Percentiles rank a stretch among this genome's conserved stretches.
These are phyloP conservation scores for Oryzias melastigma DNA, from an alignment of 2,113 vertebrate genomes.

Conservation along the genomic window DNA sequence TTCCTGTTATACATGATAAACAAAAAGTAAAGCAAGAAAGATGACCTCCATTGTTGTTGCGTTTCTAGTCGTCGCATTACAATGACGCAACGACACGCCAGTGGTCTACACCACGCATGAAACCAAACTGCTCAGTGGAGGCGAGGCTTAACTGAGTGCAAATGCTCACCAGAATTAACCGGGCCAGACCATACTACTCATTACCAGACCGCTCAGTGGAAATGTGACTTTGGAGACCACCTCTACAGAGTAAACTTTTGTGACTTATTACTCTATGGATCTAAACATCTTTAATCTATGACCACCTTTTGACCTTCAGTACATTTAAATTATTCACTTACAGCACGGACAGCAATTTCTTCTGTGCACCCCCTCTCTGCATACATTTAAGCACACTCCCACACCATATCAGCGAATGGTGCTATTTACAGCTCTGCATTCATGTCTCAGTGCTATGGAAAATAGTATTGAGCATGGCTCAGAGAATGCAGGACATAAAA, in stretches of 20 bases:
- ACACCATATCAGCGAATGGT: not conserved
- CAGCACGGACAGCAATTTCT: not conserved
- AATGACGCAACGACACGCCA: no score
- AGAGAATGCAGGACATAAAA: slow-evolving; percentile 4
- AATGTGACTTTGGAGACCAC: not conserved
- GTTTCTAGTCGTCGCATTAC: no score
- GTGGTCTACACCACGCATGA: no score
- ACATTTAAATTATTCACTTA: not conserved
- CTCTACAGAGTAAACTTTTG: not conserved
- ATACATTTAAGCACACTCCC: not conserved
- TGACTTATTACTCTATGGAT: not conserved
- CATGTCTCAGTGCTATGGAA: slow-evolving; percentile 4
- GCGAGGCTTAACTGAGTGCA: no score
- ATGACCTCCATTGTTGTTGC: no score
- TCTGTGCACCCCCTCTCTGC: not conserved
- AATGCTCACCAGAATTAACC: no score
- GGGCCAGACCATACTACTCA: no score
- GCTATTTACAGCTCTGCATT: not conserved
- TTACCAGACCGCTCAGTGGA: no score
- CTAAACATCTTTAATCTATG: not conserved
- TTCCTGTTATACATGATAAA: no score
- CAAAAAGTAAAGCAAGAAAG: no score
- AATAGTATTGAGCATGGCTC: slow-evolving; percentile 4
- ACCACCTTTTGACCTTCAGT: not conserved
- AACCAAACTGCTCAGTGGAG: no score